These are phyloP conservation scores for Rhinoraja longicauda DNA, from an alignment of 2,797 vertebrate genomes.

Conservation along the genomic window DNA sequence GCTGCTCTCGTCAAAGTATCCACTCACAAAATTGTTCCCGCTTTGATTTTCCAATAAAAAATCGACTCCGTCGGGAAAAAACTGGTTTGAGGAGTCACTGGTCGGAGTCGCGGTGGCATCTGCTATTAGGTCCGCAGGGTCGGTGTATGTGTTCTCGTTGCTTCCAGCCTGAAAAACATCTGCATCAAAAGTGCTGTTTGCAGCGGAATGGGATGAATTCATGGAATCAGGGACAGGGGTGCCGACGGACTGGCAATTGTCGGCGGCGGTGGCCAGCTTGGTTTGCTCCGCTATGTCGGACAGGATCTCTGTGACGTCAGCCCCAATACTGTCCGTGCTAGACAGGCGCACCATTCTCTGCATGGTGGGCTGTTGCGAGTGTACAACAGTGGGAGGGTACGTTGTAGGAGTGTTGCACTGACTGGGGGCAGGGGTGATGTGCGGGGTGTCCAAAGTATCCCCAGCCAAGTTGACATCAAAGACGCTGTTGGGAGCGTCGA, in stretches of 20 bases:
- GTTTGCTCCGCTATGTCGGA: conserved; percentile 93
- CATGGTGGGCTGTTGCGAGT: conserved; percentile 63
- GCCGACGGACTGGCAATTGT: conserved; percentile 69
- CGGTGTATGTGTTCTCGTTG: conserved; percentile 88
- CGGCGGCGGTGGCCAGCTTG: conserved; percentile 65
- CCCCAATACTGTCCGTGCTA: conserved; percentile 92
- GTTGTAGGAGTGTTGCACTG: conserved; percentile 89
- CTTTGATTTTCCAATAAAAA: conserved; percentile 81
- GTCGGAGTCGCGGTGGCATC: conserved; percentile 81
- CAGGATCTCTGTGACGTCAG: conserved; percentile 92
- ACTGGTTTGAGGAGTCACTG: conserved; percentile 91
- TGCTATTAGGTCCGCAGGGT: conserved; percentile 87
- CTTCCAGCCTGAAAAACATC: conserved; percentile 90
- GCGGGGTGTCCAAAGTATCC: conserved; percentile 88
- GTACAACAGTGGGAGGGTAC: conserved; percentile 72
- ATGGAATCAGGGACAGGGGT: conserved; percentile 94
- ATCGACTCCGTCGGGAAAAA: conserved; percentile 86
- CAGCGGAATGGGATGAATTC: conserved; percentile 81
- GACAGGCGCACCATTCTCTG: conserved; percentile 85
- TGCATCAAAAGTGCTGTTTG: conserved; percentile 86
- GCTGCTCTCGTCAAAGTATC: conserved; percentile 90
- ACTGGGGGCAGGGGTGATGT: conserved; percentile 92
- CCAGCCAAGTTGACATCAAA: conserved; percentile 90
- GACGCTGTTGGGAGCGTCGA: conserved; percentile 87
- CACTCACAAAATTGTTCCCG: conserved; percentile 74